phyloP scores from a whole-genome alignment of 2,888 invertebrate genomes.

The Leucophenga montana region DNA sequence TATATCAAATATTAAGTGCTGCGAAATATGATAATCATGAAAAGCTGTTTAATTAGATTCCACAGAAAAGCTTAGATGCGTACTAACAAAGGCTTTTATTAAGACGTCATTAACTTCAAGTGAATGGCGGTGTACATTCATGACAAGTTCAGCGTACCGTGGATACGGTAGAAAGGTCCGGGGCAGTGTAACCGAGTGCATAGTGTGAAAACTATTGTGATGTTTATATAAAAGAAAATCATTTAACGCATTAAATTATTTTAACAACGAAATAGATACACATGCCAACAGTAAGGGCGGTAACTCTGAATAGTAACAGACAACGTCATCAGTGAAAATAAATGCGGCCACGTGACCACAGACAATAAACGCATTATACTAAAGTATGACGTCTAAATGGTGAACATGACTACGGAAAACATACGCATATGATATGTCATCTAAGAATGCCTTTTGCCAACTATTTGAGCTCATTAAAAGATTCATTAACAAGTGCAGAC shows the following conservation, averaged over 20 bases:
- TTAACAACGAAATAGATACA: background rate
- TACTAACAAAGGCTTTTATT: background rate
- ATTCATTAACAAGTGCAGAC: constrained; percentile 38
- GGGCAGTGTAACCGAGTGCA: background rate
- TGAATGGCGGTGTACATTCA: background rate
- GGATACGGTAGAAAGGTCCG: background rate
- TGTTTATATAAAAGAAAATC: constrained; percentile 10
- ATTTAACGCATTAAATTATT: constrained; percentile 29
- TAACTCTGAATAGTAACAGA: background rate
- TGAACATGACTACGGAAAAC: background rate
- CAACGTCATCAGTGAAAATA: background rate
- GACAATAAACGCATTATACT: background rate
- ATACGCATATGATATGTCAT: constrained; percentile 45
- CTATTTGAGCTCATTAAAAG: constrained; percentile 49
- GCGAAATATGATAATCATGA: background rate
- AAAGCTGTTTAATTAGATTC: background rate
- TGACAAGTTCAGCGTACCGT: background rate
- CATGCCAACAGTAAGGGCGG: background rate
- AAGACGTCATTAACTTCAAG: constrained; percentile 4
- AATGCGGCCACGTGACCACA: background rate
- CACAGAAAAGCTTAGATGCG: background rate
- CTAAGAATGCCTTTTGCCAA: constrained; percentile 39
- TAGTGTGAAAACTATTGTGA: constrained; percentile 23
- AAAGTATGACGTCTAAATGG: background rate
- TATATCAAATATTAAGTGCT: too few relatives aligned